A percentile compares a stretch with the other conserved stretches of the same genome.
Conservation (phyloP, 2,888 invertebrate species). For the Ligdia adustata region DNA sequence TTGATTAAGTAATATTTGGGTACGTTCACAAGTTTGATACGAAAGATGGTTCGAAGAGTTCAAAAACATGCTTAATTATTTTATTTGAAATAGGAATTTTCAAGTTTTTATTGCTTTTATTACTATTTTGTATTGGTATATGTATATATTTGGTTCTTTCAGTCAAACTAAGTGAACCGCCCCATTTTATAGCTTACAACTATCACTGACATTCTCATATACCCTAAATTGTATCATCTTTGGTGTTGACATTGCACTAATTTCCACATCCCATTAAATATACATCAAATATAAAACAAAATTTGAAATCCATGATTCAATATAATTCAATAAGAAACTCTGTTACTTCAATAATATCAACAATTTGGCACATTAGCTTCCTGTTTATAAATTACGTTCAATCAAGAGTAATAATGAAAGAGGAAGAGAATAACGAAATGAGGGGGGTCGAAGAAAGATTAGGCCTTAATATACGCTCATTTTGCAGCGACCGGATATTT, state of each 20-base stretch:
- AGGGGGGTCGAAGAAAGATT: constrained; percentile 29
- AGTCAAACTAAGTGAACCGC: constrained; percentile 31
- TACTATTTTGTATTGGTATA: too few relatives aligned
- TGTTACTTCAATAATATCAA: constrained; percentile 66
- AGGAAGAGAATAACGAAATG: constrained; percentile 39
- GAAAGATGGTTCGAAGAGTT: too few relatives aligned
- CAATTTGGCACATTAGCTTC: constrained; percentile 78
- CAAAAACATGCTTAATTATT: background rate
- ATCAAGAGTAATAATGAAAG: constrained; percentile 45
- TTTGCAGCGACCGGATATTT: constrained; percentile 22
- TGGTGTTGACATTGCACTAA: constrained; percentile 76
- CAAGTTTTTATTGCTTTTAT: background rate
- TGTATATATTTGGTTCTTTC: too few relatives aligned
- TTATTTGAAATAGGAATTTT: background rate
- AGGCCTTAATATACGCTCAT: constrained; percentile 24
- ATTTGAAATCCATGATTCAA: constrained; percentile 43
- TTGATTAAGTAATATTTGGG: constrained; percentile 24
- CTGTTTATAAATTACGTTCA: constrained; percentile 63
- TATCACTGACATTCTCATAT: constrained; percentile 47
- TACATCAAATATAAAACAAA: constrained; percentile 42
- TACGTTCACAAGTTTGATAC: constrained; percentile 26
- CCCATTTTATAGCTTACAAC: constrained; percentile 36
- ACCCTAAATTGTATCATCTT: constrained; percentile 56
- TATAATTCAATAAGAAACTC: constrained; percentile 54
- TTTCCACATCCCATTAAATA: constrained; percentile 52